A percentile compares a stretch with the other conserved stretches of the same genome.
phyloP scores from a whole-genome alignment of 2,888 invertebrate genomes.

The Phragmatobia fuliginosa region DNA sequence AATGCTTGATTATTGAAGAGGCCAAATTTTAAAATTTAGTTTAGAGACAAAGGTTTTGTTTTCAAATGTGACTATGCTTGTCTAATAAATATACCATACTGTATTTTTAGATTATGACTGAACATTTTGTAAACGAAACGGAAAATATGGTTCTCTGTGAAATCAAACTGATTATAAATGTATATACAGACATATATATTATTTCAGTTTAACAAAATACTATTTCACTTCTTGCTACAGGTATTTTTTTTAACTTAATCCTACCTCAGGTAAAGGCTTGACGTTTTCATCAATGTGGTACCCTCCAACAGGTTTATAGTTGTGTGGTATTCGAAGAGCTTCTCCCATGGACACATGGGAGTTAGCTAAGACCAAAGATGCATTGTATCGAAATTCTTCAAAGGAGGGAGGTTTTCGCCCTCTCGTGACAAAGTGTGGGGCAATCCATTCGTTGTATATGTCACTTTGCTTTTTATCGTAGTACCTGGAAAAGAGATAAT shows the following conservation, averaged over 20 bases:
- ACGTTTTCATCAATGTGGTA: constrained; percentile 60
- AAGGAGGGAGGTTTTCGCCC: constrained; percentile 51
- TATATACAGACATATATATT: no score
- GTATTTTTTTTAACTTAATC: neutral
- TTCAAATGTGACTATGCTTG: neutral
- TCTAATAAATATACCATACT: no score
- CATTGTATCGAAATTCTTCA: constrained; percentile 53
- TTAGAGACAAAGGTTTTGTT: neutral
- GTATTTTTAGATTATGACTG: no score
- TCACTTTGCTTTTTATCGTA: constrained; percentile 28
- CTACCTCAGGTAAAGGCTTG: constrained; percentile 60
- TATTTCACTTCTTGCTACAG: neutral
- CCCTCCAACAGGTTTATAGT: constrained; percentile 59
- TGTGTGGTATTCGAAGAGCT: constrained; percentile 56
- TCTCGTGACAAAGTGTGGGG: constrained; percentile 45
- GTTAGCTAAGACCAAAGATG: constrained; percentile 60
- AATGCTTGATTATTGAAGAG: neutral
- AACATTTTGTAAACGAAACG: no score
- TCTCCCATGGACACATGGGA: constrained; percentile 54
- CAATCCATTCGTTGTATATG: constrained; percentile 49
- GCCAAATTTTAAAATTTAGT: neutral
- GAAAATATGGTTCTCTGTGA: neutral
- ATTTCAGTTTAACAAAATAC: neutral
- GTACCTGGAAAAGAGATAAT: constrained; percentile 41
- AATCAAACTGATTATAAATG: neutral